phyloP scores from a whole-genome alignment of 1,140 invertebrate genomes.

The Diuraphis noxia region DNA sequence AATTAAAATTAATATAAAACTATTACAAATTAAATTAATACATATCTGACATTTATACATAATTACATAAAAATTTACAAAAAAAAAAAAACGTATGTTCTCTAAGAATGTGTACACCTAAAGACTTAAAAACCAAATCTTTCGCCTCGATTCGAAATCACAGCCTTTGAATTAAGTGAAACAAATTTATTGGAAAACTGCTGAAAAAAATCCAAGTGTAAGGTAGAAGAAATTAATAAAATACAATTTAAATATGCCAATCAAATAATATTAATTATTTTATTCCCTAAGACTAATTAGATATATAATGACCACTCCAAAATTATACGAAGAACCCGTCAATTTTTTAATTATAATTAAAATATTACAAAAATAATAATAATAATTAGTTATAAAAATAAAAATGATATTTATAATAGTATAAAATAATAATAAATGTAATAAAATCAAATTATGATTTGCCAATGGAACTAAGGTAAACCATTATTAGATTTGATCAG shows the following conservation, averaged over 20 bases:
- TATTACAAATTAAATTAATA: constrained; percentile 39
- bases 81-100: not conserved
- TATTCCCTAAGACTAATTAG: not conserved
- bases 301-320: not conserved
- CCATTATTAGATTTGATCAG: constrained; percentile 27
- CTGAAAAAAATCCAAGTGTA: constrained; percentile 28
- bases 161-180: constrained; percentile 52
- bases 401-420: constrained; percentile 35
- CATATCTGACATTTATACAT: constrained; percentile 13
- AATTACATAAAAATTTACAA: constrained; percentile 32
- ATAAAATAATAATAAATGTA: constrained; percentile 41
- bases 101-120: constrained; percentile 44
- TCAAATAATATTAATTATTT: not conserved
- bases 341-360: not conserved
- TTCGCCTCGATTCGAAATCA: constrained; percentile 38
- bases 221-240: constrained; percentile 8
- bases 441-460: constrained; percentile 45
- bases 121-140: constrained; percentile 52
- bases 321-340: not conserved
- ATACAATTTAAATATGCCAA: constrained; percentile 17
- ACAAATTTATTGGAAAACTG: constrained; percentile 6
- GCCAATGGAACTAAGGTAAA: constrained; percentile 20
- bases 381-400: constrained; percentile 45
- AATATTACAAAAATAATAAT: constrained; percentile 45
- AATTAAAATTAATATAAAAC: constrained; percentile 36